Evolutionary conservation across 2,888 invertebrate genomes (phyloP), one percentile per base, ranked within the genome.

Genomic region (Gisinianus flammeolus): DNA sequence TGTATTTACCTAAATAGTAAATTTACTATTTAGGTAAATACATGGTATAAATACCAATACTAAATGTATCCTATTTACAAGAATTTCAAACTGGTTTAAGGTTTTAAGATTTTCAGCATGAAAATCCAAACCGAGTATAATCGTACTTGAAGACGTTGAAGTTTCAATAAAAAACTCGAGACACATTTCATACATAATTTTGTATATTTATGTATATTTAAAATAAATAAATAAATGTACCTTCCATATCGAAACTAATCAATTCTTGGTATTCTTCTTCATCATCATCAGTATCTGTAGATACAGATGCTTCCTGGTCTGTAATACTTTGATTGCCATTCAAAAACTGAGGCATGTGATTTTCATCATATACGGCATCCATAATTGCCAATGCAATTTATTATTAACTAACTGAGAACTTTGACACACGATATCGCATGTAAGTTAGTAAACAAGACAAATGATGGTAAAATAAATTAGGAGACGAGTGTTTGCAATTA

Each of bases 401-500:
- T 64, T n/a, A 62, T 54, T 16, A 70, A 62, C 19, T 22, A 30
- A 31, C 28, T 56, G 26, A 52, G 58, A 72, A 72, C 72, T 72
- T 72, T 33, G 62, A 62, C 73, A 58, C 72, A 58, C 26, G 62
- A 16, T 26, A 0, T 26, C 12, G 24, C 26, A 73, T 64, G 35
- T 62, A 72, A 58, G 28, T 69, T 71, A n/a, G 71, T 71, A 56
- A 56, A 71, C 71, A 56, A 69, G 69, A 44, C 31, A 56, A 30
- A 30, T 71, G 71, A 58, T 72, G 72, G 31, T 4, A 30, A 72
- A 30, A 72, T 72, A 72, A 72, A 72, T 72, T 31, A 72, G 54
- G 22, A 26, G 62, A 62, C 24, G 12, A 44, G 22, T 58, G 16
- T 62, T 62, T 22, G 26, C 62, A 62, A 62, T 62, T 62, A 62